phyloP scores from a whole-genome alignment of 1,140 invertebrate species.

The Pararge aegeria region DNA sequence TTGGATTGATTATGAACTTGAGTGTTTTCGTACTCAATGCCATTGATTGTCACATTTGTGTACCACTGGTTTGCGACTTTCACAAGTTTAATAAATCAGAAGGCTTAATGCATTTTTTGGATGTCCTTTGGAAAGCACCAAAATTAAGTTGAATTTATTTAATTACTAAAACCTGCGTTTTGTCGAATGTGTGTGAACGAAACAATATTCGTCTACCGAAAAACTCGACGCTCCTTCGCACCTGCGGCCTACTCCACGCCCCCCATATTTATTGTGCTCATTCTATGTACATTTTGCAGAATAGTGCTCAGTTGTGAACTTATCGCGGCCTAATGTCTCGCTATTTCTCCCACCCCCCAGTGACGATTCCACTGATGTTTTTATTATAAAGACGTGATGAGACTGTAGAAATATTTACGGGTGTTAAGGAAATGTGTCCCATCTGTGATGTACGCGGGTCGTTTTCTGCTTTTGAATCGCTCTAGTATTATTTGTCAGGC shows the following conservation, averaged over 20 bases:
- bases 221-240: conserved; percentile 49
- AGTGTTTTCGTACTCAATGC: no score
- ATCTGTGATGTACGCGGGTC: not conserved
- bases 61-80: no score
- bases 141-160: no score
- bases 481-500: conserved; percentile 40
- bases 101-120: no score
- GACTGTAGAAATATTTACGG: conserved; percentile 55
- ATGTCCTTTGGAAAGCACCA: no score
- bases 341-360: conserved; percentile 49
- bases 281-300: conserved; percentile 22
- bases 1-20: no score
- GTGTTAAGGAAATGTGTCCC: conserved; percentile 48
- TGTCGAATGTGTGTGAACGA: not conserved
- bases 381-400: conserved; percentile 69
- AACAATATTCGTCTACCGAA: conserved; percentile 28
- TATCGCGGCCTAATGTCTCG: conserved; percentile 63
- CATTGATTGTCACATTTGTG: no score
- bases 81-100: no score
- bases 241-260: conserved; percentile 47
- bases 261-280: conserved; percentile 50
- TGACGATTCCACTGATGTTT: conserved; percentile 59
- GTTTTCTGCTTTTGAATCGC: conserved; percentile 41
- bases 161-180: not conserved
- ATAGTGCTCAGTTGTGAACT: conserved; percentile 49